A percentile compares a stretch with the other conserved stretches of the same genome.
Conservation (phyloP, 1,140 invertebrate genomes). For the Neotoxoptera formosana region DNA sequence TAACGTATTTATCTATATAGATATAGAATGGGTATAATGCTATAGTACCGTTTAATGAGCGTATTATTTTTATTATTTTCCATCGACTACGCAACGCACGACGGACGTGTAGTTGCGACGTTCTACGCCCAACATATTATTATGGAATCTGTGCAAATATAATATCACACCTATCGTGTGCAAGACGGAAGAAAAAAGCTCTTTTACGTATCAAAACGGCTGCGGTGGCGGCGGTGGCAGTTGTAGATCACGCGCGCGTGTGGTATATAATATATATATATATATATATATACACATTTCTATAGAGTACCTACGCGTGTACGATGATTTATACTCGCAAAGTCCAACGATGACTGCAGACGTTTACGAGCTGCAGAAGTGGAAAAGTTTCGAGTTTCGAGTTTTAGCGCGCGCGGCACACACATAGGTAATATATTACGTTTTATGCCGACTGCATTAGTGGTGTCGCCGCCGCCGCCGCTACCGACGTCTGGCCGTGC, state of each 20-base stretch:
- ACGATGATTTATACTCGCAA: background rate
- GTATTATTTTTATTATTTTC: background rate
- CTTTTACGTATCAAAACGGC: background rate
- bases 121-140: background rate
- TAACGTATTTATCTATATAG: background rate
- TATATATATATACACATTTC: background rate
- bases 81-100: background rate
- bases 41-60: background rate
- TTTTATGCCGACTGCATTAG: background rate
- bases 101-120: too few species aligned
- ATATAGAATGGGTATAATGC: too few species aligned
- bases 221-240: background rate
- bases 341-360: background rate
- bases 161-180: too few species aligned
- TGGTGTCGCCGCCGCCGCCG: background rate
- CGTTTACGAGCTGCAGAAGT: background rate
- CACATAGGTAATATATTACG: conserved; percentile 1
- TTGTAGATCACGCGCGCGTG: background rate
- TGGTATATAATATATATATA: background rate
- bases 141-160: background rate
- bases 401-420: background rate
- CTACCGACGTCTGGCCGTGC: background rate
- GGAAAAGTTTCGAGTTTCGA: conserved; percentile 30
- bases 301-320: background rate
- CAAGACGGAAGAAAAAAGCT: background rate